Percentiles rank a stretch among this genome's conserved stretches.
These are phyloP conservation scores for Parus major DNA, from an alignment of 2,113 vertebrate species.

Conservation along the genomic window DNA sequence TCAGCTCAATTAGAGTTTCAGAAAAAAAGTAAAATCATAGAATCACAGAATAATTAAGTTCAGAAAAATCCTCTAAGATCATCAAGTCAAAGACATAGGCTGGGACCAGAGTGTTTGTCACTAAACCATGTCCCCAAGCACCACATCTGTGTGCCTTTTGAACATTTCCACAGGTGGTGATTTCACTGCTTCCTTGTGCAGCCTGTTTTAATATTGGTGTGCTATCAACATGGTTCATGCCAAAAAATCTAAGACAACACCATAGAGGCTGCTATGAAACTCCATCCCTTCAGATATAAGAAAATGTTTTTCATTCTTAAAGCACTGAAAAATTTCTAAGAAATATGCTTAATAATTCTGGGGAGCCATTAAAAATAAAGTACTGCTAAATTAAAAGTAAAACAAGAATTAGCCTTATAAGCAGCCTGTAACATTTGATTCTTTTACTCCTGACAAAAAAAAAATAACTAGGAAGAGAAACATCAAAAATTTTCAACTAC, in stretches of 20 bases:
- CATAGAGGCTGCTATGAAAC: neutral
- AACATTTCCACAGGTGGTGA: neutral
- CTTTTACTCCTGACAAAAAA: neutral
- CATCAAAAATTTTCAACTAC: neutral
- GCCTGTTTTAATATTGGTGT: neutral
- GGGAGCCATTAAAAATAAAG: neutral
- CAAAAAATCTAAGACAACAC: neutral
- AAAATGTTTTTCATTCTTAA: neutral
- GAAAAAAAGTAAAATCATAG: neutral
- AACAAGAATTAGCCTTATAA: neutral
- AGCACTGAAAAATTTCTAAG: neutral
- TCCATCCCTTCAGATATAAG: neutral
- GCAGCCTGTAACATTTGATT: neutral
- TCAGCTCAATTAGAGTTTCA: neutral
- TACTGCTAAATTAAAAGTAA: neutral
- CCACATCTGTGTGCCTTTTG: fast-evolving
- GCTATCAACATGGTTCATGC: neutral
- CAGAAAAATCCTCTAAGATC: neutral
- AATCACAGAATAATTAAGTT: neutral
- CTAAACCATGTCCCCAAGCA: neutral
- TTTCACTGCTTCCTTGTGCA: neutral
- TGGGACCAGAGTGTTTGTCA: fast-evolving
- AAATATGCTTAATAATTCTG: neutral
- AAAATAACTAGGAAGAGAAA: neutral
- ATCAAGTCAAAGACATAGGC: neutral